Evolutionary conservation across 1,140 invertebrate species (phyloP).

Genomic region (Cyphomyrmex costatus): DNA sequence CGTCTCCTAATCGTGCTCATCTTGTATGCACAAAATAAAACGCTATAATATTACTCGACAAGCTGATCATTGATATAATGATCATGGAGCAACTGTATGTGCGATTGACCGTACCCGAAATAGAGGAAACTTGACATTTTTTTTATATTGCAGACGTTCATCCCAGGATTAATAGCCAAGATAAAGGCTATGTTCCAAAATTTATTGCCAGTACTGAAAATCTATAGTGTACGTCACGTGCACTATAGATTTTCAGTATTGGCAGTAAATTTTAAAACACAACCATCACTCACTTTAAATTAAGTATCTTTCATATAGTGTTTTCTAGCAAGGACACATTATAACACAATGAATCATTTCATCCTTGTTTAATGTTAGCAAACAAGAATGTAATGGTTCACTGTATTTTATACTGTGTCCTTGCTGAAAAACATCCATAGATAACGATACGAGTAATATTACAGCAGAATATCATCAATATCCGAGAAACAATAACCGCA

Average conservation of each 20-base stretch:
- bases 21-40: background rate
- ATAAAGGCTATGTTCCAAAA: no score
- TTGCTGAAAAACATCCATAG: background rate
- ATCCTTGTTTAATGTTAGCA: no score
- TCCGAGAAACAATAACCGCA: background rate
- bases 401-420: no score
- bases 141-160: conserved; percentile 4
- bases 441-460: conserved; percentile 2
- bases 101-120: background rate
- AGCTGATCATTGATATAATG: background rate
- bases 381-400: no score
- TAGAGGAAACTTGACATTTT: background rate
- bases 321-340: no score
- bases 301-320: no score
- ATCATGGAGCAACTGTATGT: background rate
- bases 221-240: no score
- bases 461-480: background rate
- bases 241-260: no score
- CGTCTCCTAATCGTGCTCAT: conserved; percentile 2
- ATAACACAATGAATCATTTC: no score
- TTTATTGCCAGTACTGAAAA: no score
- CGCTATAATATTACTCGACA: background rate
- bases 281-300: no score
- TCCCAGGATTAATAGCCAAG: background rate
- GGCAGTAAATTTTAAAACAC: no score